phyloP scores from a whole-genome alignment of 1,140 invertebrate genomes.

The Brachionus paranguensis region DNA sequence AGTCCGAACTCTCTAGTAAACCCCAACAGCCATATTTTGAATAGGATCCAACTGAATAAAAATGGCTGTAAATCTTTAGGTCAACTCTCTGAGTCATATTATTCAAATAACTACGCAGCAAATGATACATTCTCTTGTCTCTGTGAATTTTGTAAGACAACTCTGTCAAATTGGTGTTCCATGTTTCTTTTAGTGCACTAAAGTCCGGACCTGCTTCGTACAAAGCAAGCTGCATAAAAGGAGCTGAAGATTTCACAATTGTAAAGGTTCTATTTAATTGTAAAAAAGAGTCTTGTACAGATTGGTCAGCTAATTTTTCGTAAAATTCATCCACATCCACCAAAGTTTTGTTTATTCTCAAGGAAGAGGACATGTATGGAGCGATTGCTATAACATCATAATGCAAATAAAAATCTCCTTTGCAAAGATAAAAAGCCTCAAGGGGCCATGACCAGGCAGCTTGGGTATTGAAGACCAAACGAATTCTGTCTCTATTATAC shows the following conservation, averaged over 20 bases:
- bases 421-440: not conserved
- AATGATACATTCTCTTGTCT: not conserved
- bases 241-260: too few relatives aligned
- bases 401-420: not conserved
- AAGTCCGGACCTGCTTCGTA: slow-evolving; percentile 21
- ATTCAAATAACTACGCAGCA: not conserved
- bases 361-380: not conserved
- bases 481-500: not conserved
- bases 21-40: slow-evolving; percentile 26
- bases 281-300: not conserved
- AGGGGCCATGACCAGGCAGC: not conserved
- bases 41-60: not conserved
- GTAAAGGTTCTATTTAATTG: too few relatives aligned
- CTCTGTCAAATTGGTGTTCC: not conserved
- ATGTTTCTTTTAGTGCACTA: not conserved
- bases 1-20: not conserved
- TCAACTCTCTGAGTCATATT: not conserved
- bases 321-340: not conserved
- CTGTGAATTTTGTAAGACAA: slow-evolving; percentile 14
- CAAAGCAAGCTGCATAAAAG: not conserved
- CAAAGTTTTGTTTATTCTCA: not conserved
- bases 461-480: not conserved
- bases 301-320: not conserved
- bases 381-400: not conserved
- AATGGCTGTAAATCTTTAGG: not conserved